Evolutionary conservation across 2,797 vertebrate species (phyloP), one percentile per base, ranked within the genome.

Genomic region (Bradypodion ventrale): DNA sequence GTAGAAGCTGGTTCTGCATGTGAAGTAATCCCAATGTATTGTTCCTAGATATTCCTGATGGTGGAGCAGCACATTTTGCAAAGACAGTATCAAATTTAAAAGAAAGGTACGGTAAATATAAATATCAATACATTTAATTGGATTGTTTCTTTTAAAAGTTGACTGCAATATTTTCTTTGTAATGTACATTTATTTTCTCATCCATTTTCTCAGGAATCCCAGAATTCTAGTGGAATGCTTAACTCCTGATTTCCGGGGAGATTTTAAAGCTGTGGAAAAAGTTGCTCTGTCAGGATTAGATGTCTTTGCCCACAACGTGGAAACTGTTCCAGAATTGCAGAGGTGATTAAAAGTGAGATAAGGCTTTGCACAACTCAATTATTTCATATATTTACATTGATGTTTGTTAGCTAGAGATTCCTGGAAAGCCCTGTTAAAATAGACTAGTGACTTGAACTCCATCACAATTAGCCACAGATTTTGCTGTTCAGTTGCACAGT

Each of bases 261-360:
- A 99, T 90, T 95, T 98, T 42, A 87, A 90, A 15, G 96, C 98
- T 0, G 96, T 99, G 77, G 97, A 97, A 94, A 98, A 95, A 79
- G 97, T 99, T 0, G 96, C 96, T 4, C 44, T 93, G 85, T 99
- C 98, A 0, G 98, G 98, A 4, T 95, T 99, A 85, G 98, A 99
- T 7, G 99, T 99, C 7, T 99, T 98, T 0, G 99, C 98, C 0
- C 99, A 99, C 93, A 99, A 99, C 32, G 96, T 99, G 89, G 98
- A 99, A 94, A 99, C 98, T 0, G 98, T 99, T 80, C 96, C 97
- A 0, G 97, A 97, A n/a, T 93, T 99, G 37, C 99, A 99, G 90
- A 97, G 98, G 99, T 99, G 52, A 90, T 86, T 84, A 0, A 77
- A 74, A 52, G 23, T 74, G 46, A 80, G n/a, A 6, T 0, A 70